Conservation (phyloP, 37 sponge, comb jelly and placozoan genomes). For the Hexactinellida sp. region DNA sequence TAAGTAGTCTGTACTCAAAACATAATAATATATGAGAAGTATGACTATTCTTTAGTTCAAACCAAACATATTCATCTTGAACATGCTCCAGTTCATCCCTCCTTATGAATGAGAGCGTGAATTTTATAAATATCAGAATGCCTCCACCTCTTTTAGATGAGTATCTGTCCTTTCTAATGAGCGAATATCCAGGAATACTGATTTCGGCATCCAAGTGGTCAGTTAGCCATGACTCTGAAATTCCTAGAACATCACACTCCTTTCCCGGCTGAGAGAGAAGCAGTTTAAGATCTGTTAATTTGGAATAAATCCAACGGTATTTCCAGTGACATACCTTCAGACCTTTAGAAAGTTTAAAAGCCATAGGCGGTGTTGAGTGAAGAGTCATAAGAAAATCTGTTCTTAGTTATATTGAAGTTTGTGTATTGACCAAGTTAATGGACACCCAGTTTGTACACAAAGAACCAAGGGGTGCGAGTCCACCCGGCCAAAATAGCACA, state of each 20-base stretch:
- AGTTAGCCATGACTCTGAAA: neutral
- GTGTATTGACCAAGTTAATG: too few relatives aligned
- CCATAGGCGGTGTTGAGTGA: too few relatives aligned
- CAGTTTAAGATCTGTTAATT: neutral
- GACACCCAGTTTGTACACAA: too few relatives aligned
- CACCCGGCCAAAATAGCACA: too few relatives aligned
- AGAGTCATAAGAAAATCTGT: too few relatives aligned
- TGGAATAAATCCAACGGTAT: neutral
- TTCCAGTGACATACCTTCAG: slow-evolving; percentile 6
- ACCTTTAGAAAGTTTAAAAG: neutral
- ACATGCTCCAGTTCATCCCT: neutral
- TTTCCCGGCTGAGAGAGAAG: neutral
- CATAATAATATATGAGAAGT: neutral
- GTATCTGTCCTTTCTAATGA: neutral
- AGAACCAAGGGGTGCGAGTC: too few relatives aligned
- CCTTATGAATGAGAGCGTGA: neutral
- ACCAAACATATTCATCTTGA: neutral
- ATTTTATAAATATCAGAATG: neutral
- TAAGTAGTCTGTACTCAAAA: neutral
- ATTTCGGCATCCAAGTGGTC: neutral
- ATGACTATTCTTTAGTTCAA: neutral
- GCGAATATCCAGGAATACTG: neutral
- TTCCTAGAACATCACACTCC: neutral
- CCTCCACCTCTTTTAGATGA: neutral
- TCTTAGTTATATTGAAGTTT: too few relatives aligned